These are phyloP conservation scores for Bactericera cockerelli DNA, from an alignment of 1,140 invertebrate species.

Conservation along the genomic window DNA sequence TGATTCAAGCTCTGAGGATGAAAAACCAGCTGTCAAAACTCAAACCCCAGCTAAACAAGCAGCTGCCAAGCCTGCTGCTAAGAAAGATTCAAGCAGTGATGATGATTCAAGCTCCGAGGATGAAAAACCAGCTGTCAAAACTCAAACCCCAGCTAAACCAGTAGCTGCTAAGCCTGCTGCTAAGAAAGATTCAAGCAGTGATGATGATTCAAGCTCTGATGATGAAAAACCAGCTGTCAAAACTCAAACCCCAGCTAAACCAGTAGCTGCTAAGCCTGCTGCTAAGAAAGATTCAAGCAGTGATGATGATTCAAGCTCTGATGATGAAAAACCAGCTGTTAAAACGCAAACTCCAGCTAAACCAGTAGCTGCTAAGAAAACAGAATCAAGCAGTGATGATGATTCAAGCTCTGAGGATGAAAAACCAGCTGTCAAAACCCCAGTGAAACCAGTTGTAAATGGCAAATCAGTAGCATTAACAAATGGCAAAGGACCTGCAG, in stretches of 20 bases:
- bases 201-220: slow-evolving; percentile 4
- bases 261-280: not conserved
- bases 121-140: slow-evolving; percentile 3
- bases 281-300: no score
- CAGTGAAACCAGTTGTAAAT: not conserved
- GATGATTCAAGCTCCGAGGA: not conserved
- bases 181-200: not conserved
- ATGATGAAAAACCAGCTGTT: not conserved
- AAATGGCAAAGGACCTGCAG: not conserved
- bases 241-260: not conserved
- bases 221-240: slow-evolving; percentile 5
- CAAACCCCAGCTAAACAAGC: not conserved
- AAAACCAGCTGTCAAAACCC: slow-evolving; percentile 2
- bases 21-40: slow-evolving; percentile 1
- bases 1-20: not conserved
- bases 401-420: slow-evolving; percentile 4
- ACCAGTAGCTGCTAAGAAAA: not conserved
- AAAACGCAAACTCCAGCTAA: not conserved
- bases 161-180: not conserved
- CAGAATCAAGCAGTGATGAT: slow-evolving; percentile 2
- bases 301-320: not conserved
- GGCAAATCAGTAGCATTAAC: not conserved
- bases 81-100: not conserved
- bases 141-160: not conserved
- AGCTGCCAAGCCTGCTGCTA: not conserved